These are phyloP conservation scores for Diarsia dahlii DNA, from an alignment of 2,888 invertebrate genomes.

Conservation along the genomic window DNA sequence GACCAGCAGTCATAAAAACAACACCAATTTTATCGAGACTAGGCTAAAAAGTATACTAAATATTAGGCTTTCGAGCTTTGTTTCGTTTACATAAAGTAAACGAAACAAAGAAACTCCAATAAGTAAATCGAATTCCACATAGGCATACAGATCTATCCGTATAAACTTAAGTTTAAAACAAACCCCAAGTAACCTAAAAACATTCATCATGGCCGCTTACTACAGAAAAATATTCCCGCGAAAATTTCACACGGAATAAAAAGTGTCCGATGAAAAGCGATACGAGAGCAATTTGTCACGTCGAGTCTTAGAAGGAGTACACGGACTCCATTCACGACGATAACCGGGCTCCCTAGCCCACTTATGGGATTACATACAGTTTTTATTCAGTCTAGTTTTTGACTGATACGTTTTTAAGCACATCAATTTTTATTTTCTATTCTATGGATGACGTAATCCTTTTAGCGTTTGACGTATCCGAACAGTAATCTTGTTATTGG, in stretches of 20 bases:
- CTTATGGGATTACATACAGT: slow-evolving; percentile 64
- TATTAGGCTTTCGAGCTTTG: neutral
- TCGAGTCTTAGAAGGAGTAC: slow-evolving; percentile 67
- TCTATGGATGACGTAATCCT: slow-evolving; percentile 46
- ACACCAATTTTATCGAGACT: slow-evolving; percentile 6
- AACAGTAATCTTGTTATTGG: slow-evolving; percentile 38
- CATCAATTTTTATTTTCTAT: slow-evolving; percentile 61
- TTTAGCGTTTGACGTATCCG: slow-evolving; percentile 53
- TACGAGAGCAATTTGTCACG: slow-evolving; percentile 77
- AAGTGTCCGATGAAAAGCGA: slow-evolving; percentile 73
- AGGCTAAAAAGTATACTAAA: neutral
- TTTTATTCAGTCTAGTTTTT: slow-evolving; percentile 65
- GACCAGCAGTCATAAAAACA: slow-evolving; percentile 25
- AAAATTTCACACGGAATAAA: slow-evolving; percentile 73
- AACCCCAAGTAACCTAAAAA: slow-evolving; percentile 47
- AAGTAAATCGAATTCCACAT: neutral
- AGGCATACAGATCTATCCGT: neutral
- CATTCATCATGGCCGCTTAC: slow-evolving; percentile 70
- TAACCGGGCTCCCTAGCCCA: slow-evolving; percentile 53
- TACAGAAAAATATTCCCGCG: slow-evolving; percentile 65
- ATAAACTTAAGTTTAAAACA: slow-evolving; percentile 41
- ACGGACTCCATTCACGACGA: slow-evolving; percentile 57
- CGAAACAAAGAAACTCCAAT: neutral
- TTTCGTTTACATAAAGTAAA: neutral
- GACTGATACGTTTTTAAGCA: slow-evolving; percentile 66